phyloP scores from a whole-genome alignment of 1,140 invertebrate species.

The Apis mellifera region DNA sequence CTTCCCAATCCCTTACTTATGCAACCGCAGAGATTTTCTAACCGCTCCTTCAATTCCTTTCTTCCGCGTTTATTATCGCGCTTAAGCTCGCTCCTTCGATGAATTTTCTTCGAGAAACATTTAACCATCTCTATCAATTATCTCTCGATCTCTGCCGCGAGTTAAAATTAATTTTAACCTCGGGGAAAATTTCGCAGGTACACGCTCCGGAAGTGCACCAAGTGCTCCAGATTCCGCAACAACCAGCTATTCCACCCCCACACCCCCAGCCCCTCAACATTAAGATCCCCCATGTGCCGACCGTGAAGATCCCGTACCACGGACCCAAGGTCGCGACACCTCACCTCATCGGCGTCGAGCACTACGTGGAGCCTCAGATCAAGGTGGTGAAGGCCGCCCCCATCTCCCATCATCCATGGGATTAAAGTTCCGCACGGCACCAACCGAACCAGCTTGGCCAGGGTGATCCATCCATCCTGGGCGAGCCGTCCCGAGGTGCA shows the following conservation, averaged over 20 bases:
- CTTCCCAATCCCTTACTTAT: background rate
- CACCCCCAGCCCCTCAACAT: conserved; percentile 75
- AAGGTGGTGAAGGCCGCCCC: conserved; percentile 71
- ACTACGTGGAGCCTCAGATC: conserved; percentile 70
- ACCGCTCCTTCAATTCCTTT: background rate
- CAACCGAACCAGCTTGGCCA: conserved; percentile 63
- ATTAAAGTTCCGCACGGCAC: conserved; percentile 46
- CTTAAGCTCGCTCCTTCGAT: background rate
- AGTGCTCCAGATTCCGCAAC: conserved; percentile 72
- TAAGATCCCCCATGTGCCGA: conserved; percentile 63
- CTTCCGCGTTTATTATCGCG: too few relatives aligned
- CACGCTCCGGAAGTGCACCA: conserved; percentile 71
- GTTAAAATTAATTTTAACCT: background rate
- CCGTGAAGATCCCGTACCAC: conserved; percentile 71
- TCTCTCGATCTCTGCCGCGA: too few relatives aligned
- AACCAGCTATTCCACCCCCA: conserved; percentile 72
- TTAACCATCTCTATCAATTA: too few relatives aligned
- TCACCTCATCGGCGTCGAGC: conserved; percentile 74
- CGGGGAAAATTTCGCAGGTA: conserved; percentile 42
- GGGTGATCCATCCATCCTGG: conserved; percentile 61
- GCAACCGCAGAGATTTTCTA: background rate
- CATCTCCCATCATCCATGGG: conserved; percentile 64
- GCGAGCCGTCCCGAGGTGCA: conserved; percentile 57
- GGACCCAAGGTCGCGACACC: conserved; percentile 68
- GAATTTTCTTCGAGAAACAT: background rate